A percentile compares a stretch with the other conserved stretches of the same genome.
phyloP scores from a whole-genome alignment of 2,113 vertebrate species.

The Heptranchias perlo region DNA sequence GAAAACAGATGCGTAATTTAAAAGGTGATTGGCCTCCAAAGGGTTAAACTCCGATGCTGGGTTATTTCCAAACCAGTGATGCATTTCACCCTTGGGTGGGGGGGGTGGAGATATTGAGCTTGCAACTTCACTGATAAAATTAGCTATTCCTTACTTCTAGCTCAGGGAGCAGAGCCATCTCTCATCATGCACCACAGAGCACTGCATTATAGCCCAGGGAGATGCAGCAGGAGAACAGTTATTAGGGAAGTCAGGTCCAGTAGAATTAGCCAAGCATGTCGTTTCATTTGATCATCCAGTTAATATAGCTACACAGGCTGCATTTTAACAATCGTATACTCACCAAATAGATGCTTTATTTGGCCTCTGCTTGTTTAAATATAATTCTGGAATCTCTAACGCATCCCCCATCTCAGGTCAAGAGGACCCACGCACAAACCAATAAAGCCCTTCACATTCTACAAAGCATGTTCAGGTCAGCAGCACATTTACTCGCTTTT shows the following conservation, averaged over 20 bases:
- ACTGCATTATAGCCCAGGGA: not conserved
- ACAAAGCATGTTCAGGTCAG: not conserved
- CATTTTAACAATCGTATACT: not conserved
- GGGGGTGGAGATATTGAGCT: not conserved
- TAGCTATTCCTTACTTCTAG: not conserved
- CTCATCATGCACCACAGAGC: not conserved
- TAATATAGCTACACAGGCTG: too few species aligned
- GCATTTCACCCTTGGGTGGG: not conserved
- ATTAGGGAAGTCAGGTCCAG: not conserved
- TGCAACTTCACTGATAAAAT: not conserved
- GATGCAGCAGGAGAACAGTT: not conserved
- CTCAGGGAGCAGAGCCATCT: not conserved
- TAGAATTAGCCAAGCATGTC: not conserved
- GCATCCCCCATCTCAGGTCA: not conserved
- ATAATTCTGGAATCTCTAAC: too few species aligned
- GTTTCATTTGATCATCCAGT: not conserved
- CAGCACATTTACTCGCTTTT: not conserved
- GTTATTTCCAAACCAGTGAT: not conserved
- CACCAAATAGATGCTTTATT: not conserved
- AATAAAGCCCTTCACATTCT: not conserved
- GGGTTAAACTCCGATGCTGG: not conserved
- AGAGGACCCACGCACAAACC: not conserved
- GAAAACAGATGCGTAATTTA: not conserved
- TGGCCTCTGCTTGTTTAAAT: not conserved
- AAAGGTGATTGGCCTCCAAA: not conserved